phyloP scores from a whole-genome alignment of 1,140 invertebrate species.

The Parapsyche elsis region DNA sequence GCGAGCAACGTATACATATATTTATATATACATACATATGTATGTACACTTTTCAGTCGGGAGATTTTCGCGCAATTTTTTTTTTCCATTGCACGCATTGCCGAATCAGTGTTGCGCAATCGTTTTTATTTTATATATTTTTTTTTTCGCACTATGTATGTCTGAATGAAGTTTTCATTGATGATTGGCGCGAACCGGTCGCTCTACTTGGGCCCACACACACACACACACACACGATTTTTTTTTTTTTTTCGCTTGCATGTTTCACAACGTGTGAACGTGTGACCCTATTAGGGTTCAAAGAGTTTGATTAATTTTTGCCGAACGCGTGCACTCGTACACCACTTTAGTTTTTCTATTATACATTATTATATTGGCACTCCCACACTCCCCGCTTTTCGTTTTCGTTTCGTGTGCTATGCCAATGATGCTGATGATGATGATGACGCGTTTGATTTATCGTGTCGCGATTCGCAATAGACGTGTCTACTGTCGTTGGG shows the following conservation, averaged over 20 bases:
- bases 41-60: too few species aligned
- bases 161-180: slow-evolving; percentile 38
- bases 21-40: too few species aligned
- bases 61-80: too few species aligned
- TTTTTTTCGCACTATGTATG: background rate
- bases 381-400: background rate
- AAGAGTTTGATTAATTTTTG: slow-evolving; percentile 29
- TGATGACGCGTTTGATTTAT: background rate
- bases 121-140: background rate
- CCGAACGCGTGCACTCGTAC: background rate
- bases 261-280: slow-evolving; percentile 28
- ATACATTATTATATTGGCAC: background rate
- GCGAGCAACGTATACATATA: too few species aligned
- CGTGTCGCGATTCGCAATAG: background rate
- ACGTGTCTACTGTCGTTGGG: background rate
- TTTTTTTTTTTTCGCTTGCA: background rate
- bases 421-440: background rate
- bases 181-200: slow-evolving; percentile 32
- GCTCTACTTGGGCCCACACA: slow-evolving; percentile 26
- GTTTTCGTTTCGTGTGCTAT: background rate
- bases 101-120: slow-evolving; percentile 8
- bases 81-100: too few species aligned
- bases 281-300: slow-evolving; percentile 42
- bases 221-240: background rate
- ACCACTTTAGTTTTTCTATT: background rate